A percentile compares a stretch with the other conserved stretches of the same genome.
Evolutionary conservation across 2,113 vertebrate species (phyloP).

Genomic region (Trogon surrucura): DNA sequence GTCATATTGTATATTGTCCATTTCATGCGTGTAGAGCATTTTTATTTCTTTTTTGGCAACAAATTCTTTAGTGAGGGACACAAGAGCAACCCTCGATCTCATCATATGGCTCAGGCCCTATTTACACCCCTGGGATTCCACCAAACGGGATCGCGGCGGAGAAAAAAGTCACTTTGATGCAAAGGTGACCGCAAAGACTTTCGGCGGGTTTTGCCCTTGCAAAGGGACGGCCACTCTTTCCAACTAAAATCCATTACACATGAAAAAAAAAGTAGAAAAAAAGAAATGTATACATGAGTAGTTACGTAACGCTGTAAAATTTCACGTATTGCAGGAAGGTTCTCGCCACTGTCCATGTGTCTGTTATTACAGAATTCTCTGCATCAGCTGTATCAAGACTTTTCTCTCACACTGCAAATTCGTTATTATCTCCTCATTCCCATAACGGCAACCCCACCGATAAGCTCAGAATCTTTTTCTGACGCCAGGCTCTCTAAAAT

Average conservation of each 20-base stretch:
- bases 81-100: neutral
- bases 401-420: neutral
- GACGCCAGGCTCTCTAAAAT: neutral
- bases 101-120: neutral
- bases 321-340: neutral
- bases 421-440: neutral
- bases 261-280: neutral
- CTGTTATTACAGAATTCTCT: neutral
- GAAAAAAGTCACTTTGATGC: neutral
- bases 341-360: neutral
- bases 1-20: constrained; percentile 22
- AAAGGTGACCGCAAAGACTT: neutral
- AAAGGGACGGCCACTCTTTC: neutral
- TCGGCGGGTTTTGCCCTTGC: neutral
- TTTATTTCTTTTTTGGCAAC: neutral
- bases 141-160: fast-evolving
- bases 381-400: neutral
- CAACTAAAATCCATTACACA: neutral
- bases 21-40: constrained; percentile 36
- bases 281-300: neutral
- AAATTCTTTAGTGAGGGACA: constrained; percentile 17
- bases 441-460: neutral
- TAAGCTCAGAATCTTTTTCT: neutral
- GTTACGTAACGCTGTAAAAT: neutral
- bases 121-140: neutral